Percentiles rank a stretch among this genome's conserved stretches.
These are phyloP conservation scores for Tetrax tetrax DNA, from an alignment of 2,113 vertebrate species.

Conservation along the genomic window DNA sequence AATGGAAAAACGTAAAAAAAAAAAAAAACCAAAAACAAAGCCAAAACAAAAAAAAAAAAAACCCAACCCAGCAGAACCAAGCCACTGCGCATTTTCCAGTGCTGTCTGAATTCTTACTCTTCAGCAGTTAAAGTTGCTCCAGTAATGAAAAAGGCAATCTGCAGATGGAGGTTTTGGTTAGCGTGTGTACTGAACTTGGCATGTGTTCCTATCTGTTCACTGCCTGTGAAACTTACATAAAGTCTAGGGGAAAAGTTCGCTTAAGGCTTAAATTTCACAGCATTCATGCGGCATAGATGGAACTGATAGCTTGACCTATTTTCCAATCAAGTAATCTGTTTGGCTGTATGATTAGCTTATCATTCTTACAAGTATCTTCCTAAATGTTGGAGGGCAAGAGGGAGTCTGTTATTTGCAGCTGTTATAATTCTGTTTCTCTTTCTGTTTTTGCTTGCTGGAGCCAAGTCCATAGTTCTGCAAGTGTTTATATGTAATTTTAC, in stretches of 20 bases:
- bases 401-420: neutral
- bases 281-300: neutral
- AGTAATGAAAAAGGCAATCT: neutral
- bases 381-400: neutral
- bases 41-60: neutral
- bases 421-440: neutral
- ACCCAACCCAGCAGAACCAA: neutral
- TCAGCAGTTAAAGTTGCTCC: neutral
- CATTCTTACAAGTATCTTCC: neutral
- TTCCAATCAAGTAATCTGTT: neutral
- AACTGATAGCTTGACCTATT: neutral
- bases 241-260: neutral
- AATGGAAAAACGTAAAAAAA: neutral
- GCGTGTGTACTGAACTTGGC: neutral
- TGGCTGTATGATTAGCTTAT: neutral
- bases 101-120: neutral
- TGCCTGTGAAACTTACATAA: neutral
- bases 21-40: neutral
- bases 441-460: neutral
- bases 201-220: neutral
- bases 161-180: neutral
- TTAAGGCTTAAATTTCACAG: constrained; percentile 10
- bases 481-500: neutral
- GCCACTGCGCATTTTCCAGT: neutral
- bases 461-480: neutral